phyloP scores from a whole-genome alignment of 2,888 invertebrate genomes.

The Calameuta idolon region DNA sequence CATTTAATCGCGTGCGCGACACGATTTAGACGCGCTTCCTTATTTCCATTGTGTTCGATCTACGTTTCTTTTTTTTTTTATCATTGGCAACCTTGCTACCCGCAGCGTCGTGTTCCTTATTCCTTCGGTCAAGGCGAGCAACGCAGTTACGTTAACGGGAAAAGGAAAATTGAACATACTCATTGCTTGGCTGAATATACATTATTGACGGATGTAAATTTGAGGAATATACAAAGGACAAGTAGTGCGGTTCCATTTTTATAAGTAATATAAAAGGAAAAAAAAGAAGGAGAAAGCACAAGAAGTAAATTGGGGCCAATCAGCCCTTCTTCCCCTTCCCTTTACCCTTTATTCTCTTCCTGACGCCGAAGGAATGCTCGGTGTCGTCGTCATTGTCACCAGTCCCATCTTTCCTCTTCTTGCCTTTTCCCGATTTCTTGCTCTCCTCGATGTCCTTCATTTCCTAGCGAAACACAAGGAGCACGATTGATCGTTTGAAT shows the following conservation, averaged over 20 bases:
- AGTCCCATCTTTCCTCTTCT: constrained; percentile 70
- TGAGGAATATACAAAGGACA: background rate
- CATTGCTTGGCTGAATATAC: background rate
- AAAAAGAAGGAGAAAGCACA: background rate
- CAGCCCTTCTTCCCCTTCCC: constrained; percentile 60
- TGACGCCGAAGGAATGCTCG: constrained; percentile 83
- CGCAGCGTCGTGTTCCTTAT: background rate
- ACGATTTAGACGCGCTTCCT: background rate
- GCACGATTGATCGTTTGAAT: background rate
- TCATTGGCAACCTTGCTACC: background rate
- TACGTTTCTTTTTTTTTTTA: background rate
- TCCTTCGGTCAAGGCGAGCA: background rate
- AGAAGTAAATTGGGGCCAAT: constrained; percentile 24
- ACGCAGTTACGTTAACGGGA: background rate
- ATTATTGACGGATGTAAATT: background rate
- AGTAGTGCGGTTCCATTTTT: background rate
- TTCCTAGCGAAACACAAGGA: constrained; percentile 70
- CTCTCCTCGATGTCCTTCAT: constrained; percentile 82
- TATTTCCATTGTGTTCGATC: background rate
- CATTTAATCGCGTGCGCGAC: background rate
- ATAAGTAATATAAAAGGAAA: background rate
- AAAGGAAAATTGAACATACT: background rate
- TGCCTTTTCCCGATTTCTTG: constrained; percentile 70
- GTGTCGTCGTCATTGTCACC: constrained; percentile 80
- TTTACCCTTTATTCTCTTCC: constrained; percentile 78